Evolutionary conservation across 2,888 invertebrate species (phyloP), one percentile per base, ranked within the genome.

Genomic region (Acanthoscelides obtectus): DNA sequence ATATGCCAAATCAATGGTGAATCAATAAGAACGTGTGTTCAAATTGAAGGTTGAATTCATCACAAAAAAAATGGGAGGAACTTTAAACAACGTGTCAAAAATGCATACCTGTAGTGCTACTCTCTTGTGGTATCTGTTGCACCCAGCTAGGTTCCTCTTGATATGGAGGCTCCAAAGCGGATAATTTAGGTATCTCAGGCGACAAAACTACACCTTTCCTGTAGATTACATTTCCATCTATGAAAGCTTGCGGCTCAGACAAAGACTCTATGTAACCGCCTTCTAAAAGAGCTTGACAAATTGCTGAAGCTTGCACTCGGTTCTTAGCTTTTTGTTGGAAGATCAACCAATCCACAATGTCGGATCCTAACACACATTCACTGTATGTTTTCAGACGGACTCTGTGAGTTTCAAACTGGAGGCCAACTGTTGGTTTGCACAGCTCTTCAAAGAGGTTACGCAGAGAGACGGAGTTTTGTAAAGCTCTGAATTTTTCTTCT

Each of bases 321-420:
- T 91, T 92, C 69, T 91, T 90, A 65, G 93, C 92, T 82, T 91
- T 91, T 74, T 93, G 92, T 79, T 94, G 92, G 70, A 90, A 89
- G 81, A 94, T 90, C 20, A 96, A 87, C 95, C 95, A 96, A 81
- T 95, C 94, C 3, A 95, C 90, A 17, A 96, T 85, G 80, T 95
- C 94, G 72, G 90, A 91, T 1, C 95, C 95, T 20, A 92, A 87
- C 86, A 95, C 92, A 77, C 94, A 94, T 69, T 90, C 90, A 73
- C 89, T 88, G 84, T 93, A 93, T 74, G 91, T 91, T 75, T 93
- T 89, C 20, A 94, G 87, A 22, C 93, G 89, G 80, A 93, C 91
- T 73, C 94, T 86, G 79, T 91, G 90, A 20, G 88, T 89, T 77
- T 89, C 88, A 76, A 91, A 85, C 71, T 87, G 86, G 27, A 92